These are phyloP conservation scores for Nasonia longicornis DNA, from an alignment of 1,140 invertebrate species.

Conservation along the genomic window DNA sequence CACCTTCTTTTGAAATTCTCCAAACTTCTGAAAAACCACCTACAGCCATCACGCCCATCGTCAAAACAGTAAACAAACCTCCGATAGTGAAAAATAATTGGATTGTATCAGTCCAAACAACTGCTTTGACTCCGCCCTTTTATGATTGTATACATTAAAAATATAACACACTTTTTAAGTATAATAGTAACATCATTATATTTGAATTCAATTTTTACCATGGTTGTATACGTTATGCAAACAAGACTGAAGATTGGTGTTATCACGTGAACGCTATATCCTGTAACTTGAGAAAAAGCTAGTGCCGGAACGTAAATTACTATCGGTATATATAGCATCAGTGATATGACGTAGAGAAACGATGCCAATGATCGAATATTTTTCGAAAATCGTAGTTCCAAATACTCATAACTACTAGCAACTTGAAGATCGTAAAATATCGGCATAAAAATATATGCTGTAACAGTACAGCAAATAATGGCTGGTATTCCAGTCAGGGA, in stretches of 20 bases:
- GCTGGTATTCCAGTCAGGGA: constrained; percentile 74
- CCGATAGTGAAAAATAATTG: constrained; percentile 77
- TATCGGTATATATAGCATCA: constrained; percentile 70
- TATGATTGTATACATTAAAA: background rate
- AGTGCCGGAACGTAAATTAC: constrained; percentile 75
- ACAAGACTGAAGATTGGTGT: constrained; percentile 79
- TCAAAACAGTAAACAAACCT: constrained; percentile 75
- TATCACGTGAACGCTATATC: constrained; percentile 73
- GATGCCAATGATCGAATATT: constrained; percentile 74
- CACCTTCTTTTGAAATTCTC: constrained; percentile 56
- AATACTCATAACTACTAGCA: constrained; percentile 83
- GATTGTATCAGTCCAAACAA: constrained; percentile 80
- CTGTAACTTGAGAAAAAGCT: constrained; percentile 75
- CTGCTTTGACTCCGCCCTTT: constrained; percentile 80
- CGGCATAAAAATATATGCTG: constrained; percentile 75
- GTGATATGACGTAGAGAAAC: constrained; percentile 74
- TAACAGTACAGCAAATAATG: constrained; percentile 72
- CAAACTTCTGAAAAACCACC: constrained; percentile 72
- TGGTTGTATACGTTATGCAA: constrained; percentile 85
- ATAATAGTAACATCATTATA: background rate
- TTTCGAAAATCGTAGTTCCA: constrained; percentile 76
- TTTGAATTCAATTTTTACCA: constrained; percentile 67
- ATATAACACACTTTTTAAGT: background rate
- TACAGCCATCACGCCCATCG: constrained; percentile 74
- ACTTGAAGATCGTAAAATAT: constrained; percentile 83